These are phyloP conservation scores for Cebus imitator DNA, from an alignment of 2,113 vertebrate species.

Conservation along the genomic window DNA sequence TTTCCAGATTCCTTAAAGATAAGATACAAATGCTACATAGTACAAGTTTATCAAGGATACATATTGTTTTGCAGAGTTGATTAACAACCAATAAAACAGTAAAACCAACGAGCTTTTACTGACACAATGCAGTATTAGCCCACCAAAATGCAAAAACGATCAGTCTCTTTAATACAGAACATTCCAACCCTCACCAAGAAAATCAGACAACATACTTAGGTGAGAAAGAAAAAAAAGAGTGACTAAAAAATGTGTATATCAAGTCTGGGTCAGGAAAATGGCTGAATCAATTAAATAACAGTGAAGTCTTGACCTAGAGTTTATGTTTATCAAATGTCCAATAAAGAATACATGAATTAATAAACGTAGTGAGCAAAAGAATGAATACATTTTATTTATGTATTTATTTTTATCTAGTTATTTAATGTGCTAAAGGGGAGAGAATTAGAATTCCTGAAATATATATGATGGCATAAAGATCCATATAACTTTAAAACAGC, in stretches of 20 bases:
- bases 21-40: constrained; percentile 50
- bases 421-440: not conserved
- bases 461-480: not conserved
- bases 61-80: constrained; percentile 59
- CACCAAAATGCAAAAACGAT: accelerated
- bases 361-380: not conserved
- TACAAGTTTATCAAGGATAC: constrained; percentile 66
- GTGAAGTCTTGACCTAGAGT: not conserved
- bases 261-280: not conserved
- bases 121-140: not conserved
- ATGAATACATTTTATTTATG: not conserved
- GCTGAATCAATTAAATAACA: not conserved
- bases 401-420: not conserved
- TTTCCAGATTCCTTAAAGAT: constrained; percentile 77
- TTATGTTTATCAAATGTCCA: not conserved
- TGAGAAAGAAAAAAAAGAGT: not conserved
- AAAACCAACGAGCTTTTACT: constrained; percentile 54
- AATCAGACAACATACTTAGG: not conserved
- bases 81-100: constrained; percentile 20
- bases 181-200: not conserved
- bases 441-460: not conserved
- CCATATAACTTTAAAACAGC: not conserved
- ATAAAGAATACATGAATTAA: not conserved
- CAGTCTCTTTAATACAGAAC: not conserved
- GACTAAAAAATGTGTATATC: not conserved